phyloP scores from a whole-genome alignment of 1,140 invertebrate genomes.

The Muscidifurax raptorellus region DNA sequence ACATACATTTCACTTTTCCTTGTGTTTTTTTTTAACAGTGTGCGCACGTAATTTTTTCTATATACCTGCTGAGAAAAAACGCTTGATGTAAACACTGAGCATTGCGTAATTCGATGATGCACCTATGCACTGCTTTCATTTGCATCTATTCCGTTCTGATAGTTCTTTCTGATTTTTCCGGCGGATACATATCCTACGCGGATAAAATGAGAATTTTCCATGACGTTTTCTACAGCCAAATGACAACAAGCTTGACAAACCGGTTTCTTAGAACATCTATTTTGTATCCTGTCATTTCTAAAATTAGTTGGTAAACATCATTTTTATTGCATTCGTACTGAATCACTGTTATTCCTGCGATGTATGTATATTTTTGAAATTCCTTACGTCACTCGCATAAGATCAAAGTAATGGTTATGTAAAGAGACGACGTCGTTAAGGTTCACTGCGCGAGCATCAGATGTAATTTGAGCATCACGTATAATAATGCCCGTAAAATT shows the following conservation, averaged over 20 bases:
- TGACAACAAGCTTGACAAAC: too few relatives aligned
- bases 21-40: not conserved
- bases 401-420: not conserved
- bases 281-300: not conserved
- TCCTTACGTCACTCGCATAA: too few relatives aligned
- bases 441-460: not conserved
- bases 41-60: too few relatives aligned
- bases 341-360: not conserved
- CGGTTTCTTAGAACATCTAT: not conserved
- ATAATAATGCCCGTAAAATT: too few relatives aligned
- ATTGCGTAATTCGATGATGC: not conserved
- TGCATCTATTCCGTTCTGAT: not conserved
- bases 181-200: not conserved
- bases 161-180: not conserved
- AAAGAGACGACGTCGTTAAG: not conserved
- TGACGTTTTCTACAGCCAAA: too few relatives aligned
- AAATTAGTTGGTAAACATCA: not conserved
- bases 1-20: not conserved
- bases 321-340: not conserved
- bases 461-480: not conserved
- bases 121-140: not conserved
- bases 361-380: too few relatives aligned
- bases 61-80: not conserved
- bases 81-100: not conserved
- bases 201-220: not conserved